Base-by-base conservation (phyloP, 2,113 vertebrate species). In the Brachionichthys hirsutus region DNA sequence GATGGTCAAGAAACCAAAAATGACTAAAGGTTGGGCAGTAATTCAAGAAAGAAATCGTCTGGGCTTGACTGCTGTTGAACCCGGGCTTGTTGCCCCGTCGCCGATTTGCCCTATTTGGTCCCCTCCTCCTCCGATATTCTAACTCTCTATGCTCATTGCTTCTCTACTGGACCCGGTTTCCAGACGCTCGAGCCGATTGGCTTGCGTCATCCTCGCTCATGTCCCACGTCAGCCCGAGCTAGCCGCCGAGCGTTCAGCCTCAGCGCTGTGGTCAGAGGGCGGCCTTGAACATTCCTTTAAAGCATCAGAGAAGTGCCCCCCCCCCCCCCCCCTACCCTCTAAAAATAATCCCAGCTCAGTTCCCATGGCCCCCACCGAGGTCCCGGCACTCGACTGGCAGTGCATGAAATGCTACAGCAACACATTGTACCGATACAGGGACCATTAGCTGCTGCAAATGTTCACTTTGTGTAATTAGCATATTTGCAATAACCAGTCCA, bases 201-300 rank as follows among this genome's bases (percentile, higher is more conserved):
- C 62, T 48, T n/a, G 46, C 58, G 71, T 66, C 81, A 70, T 62
- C 56, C 47, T 70, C 58, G 72, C 53, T 75, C 73, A 81, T 86
- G 82, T 82, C 71, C 72, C 57, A 77, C 70, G 35, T 84, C 73
- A 81, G 71, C 74, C 63, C 0, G 2, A 74, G 59, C 74, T 48
- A 13, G 45, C 59, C 62, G 53, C 63, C 60, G 59, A 68, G 64
- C 75, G 65, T 81, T 51, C 20, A 49, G 54, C 72, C 51, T 81
- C 54, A 57, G 61, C 54, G 20, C 51, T 73, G 58, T 60, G 77
- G 79, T 76, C 73, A 82, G 73, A 82, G 68, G 63, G 73, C 54
- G 70, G 89, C 85, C 83, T 81, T 65, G 79, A 73, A 88, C 88
- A 91, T 91, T 87, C 88, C 83, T 91, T 59, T 70, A 64, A 85